phyloP scores from a whole-genome alignment of 1,140 invertebrate species.

The Solenopsis fugax region DNA sequence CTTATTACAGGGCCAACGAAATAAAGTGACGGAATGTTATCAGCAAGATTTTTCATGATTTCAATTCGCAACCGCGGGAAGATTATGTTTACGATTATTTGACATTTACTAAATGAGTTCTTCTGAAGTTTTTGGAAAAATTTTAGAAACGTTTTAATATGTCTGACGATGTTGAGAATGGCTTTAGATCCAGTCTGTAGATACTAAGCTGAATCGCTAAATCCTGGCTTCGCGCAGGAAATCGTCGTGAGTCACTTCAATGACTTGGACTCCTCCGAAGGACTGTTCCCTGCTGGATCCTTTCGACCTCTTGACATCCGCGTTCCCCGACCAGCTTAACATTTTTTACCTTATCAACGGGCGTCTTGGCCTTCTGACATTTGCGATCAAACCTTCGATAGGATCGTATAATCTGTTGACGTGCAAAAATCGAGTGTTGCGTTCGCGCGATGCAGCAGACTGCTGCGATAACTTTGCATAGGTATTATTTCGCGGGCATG shows the following conservation, averaged over 20 bases:
- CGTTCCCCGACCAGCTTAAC: conserved; percentile 41
- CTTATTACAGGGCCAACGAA: background rate
- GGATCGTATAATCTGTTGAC: conserved; percentile 41
- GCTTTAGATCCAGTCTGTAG: background rate
- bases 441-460: conserved; percentile 20
- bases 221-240: conserved; percentile 15
- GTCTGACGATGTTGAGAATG: background rate
- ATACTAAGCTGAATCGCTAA: conserved; percentile 26
- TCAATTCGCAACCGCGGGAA: background rate
- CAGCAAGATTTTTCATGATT: background rate
- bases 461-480: conserved; percentile 15
- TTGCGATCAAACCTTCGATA: conserved; percentile 56
- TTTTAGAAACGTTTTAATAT: background rate
- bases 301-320: conserved; percentile 51
- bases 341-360: conserved; percentile 42
- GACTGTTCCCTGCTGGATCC: conserved; percentile 22
- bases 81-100: background rate
- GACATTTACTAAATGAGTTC: background rate
- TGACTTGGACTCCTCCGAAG: conserved; percentile 53
- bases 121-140: background rate
- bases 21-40: background rate
- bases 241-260: conserved; percentile 27
- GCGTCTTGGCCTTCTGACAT: conserved; percentile 54
- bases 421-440: conserved; percentile 37
- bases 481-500: background rate